These are phyloP conservation scores for Pseudoips prasinana DNA, from an alignment of 2,888 invertebrate species.

Conservation along the genomic window DNA sequence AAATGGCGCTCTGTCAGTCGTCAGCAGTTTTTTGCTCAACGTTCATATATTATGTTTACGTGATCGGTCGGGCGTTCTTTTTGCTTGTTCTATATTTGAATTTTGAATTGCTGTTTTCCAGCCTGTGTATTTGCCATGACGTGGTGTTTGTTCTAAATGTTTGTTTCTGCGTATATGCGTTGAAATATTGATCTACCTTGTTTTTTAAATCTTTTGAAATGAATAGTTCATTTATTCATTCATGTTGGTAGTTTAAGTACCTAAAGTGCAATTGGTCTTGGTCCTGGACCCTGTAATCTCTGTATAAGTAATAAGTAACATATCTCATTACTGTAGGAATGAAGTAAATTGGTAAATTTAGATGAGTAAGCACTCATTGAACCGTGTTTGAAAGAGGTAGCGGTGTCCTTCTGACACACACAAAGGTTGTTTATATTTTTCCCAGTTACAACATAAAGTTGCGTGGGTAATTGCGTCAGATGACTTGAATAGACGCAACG, in stretches of 20 bases:
- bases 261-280: too few relatives aligned
- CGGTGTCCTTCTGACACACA: constrained; percentile 18
- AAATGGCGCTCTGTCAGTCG: constrained; percentile 59
- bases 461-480: too few relatives aligned
- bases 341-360: too few relatives aligned
- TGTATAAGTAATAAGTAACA: too few relatives aligned
- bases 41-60: constrained; percentile 51
- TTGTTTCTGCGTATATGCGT: neutral
- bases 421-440: constrained; percentile 14
- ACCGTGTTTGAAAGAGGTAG: constrained; percentile 26
- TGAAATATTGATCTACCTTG: too few relatives aligned
- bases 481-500: too few relatives aligned
- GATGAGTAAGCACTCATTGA: constrained; percentile 20
- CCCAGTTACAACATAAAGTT: neutral
- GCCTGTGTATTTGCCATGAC: constrained; percentile 11
- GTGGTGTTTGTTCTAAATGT: constrained; percentile 7
- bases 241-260: too few relatives aligned
- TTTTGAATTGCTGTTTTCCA: constrained; percentile 22
- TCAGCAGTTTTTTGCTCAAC: constrained; percentile 62
- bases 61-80: constrained; percentile 31
- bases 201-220: too few relatives aligned
- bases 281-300: too few relatives aligned
- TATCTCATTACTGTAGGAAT: too few relatives aligned
- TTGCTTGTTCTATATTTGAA: constrained; percentile 33
- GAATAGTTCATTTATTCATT: too few relatives aligned